These are phyloP conservation scores for Mamestra brassicae DNA, from an alignment of 2,888 invertebrate genomes.

Conservation along the genomic window DNA sequence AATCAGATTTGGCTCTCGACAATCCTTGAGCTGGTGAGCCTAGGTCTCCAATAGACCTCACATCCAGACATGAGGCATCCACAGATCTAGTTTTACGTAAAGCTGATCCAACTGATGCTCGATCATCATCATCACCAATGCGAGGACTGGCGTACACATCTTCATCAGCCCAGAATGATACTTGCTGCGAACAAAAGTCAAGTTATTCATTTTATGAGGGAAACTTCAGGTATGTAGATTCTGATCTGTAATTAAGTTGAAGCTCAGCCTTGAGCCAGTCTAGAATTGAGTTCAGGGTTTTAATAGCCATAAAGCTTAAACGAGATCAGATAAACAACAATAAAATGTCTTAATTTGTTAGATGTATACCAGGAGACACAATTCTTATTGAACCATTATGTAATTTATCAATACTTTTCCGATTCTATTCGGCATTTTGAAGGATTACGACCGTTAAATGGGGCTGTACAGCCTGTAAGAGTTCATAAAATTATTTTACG, in stretches of 20 bases:
- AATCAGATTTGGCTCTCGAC: slow-evolving; percentile 96
- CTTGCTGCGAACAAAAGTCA: slow-evolving; percentile 90
- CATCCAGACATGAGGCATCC: slow-evolving; percentile 96
- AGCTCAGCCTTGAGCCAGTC: slow-evolving; percentile 42
- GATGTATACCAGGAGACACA: slow-evolving; percentile 13
- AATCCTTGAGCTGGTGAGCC: slow-evolving; percentile 92
- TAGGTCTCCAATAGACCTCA: slow-evolving; percentile 93
- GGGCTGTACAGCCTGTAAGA: slow-evolving; percentile 72
- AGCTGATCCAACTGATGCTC: slow-evolving; percentile 94
- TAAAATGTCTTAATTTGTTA: slow-evolving; percentile 50
- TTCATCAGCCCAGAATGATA: slow-evolving; percentile 95
- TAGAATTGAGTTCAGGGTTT: slow-evolving; percentile 51
- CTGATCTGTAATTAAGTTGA: slow-evolving; percentile 49
- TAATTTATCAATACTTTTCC: slow-evolving; percentile 49
- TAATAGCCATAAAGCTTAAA: slow-evolving; percentile 48
- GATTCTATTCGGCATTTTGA: slow-evolving; percentile 52
- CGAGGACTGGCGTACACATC: slow-evolving; percentile 93
- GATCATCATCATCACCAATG: slow-evolving; percentile 93
- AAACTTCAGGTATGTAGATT: slow-evolving; percentile 20
- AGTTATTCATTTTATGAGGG: not conserved
- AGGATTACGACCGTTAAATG: slow-evolving; percentile 74
- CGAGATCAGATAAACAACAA: slow-evolving; percentile 57
- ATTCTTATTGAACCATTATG: slow-evolving; percentile 43
- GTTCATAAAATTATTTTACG: slow-evolving; percentile 80
- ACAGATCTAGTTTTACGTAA: slow-evolving; percentile 96